Conservation (phyloP, 2,888 invertebrate genomes). For the Dinocampus coccinellae region DNA sequence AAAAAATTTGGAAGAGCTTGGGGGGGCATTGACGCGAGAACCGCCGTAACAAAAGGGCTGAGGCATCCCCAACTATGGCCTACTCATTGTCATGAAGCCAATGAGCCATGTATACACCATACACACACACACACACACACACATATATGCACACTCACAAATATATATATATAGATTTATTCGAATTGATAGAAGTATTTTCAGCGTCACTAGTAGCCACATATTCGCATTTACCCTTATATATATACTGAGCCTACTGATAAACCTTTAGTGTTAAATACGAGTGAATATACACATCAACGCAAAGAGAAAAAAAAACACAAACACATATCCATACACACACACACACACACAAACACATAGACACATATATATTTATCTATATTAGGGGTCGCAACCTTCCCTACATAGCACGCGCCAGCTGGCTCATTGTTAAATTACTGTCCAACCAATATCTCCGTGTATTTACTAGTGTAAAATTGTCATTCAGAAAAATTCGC, state of each 20-base stretch:
- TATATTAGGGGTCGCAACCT: constrained; percentile 67
- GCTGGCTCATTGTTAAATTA: constrained; percentile 70
- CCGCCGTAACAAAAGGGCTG: constrained; percentile 68
- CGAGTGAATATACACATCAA: constrained; percentile 18
- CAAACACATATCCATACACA: constrained; percentile 22
- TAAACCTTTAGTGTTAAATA: neutral
- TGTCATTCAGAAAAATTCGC: constrained; percentile 39
- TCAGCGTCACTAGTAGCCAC: neutral
- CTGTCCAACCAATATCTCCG: constrained; percentile 64
- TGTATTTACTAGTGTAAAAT: constrained; percentile 56
- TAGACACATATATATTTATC: constrained; percentile 57
- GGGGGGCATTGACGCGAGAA: constrained; percentile 69
- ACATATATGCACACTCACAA: neutral
- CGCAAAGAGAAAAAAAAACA: constrained; percentile 16
- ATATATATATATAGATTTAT: neutral
- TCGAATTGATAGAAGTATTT: neutral
- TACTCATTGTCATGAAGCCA: constrained; percentile 28
- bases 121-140: neutral
- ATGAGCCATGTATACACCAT: neutral
- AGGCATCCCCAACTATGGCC: constrained; percentile 60
- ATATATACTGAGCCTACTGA: neutral
- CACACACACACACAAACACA: constrained; percentile 48
- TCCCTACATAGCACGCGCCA: constrained; percentile 67
- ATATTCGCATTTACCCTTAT: constrained; percentile 2
- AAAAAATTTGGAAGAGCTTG: constrained; percentile 50